Base-by-base conservation (phyloP, 2,888 invertebrate genomes). In the Rhamphomyia laevipes region DNA sequence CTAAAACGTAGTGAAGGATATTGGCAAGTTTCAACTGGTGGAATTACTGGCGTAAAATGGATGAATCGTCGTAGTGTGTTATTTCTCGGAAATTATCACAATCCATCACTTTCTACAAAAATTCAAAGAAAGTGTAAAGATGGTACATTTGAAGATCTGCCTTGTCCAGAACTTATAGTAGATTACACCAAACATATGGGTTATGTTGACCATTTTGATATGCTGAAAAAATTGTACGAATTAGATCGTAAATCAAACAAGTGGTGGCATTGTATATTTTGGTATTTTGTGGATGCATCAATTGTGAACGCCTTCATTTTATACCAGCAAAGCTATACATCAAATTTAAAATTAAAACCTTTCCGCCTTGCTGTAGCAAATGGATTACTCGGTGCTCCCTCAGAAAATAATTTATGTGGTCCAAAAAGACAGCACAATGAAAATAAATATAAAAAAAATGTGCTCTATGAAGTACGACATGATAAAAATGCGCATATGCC, bases 241-340 rank as follows among this genome's bases (percentile, higher is more conserved):
- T 46, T 51, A 21, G 37, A 23, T 18, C 16, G 30, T 9, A 37
- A 27, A 46, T 43, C 46, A n/a, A 46, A 38, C 18, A 44, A 51
- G 27, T 46, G 45, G 51, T 51, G 45, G 37, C 51, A 46, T 46
- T 6, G 48, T 7, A 51, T 51, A 16, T 33, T 48, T n/a, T 50
- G 43, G 43, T 17, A 46, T 43, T 49, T 49, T 31, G 21, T 48
- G 15, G 48, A 48, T 45, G 35, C 9, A 7, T 5, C 35, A 3
- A 35, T 35, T 35, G 35, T 35, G 2, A 35, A 35, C n/a, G 4
- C 35, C 2, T 35, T 15, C 15, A 35, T 35, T 35, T 3, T 35
- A 4, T 35, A 35, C 35, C n/a, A 35, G 35, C 13, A 9, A 2
- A 3, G 33, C 2, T n/a, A n/a, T 4, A 35, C 6, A 13, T n/a